A percentile compares a stretch with the other conserved stretches of the same genome.
Conservation (phyloP, 2,888 invertebrate species). For the Operophtera brumata region DNA sequence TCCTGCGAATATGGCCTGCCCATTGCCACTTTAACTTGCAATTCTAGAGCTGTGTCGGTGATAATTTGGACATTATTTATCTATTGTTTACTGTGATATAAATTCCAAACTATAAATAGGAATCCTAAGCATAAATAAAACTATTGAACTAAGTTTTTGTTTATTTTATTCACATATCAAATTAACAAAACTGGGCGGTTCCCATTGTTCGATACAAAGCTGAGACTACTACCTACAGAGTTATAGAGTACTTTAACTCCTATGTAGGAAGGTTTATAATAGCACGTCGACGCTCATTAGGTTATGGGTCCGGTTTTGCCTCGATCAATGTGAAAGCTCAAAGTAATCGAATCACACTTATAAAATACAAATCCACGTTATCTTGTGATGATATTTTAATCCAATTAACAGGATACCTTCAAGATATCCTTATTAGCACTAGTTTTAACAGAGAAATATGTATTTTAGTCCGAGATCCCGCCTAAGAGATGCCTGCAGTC, state of each 20-base stretch:
- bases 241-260: background rate
- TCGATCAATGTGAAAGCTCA: constrained; percentile 5
- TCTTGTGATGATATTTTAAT: constrained; percentile 6
- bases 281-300: background rate
- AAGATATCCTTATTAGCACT: too few species aligned
- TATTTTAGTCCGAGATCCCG: too few species aligned
- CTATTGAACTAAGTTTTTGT: constrained; percentile 6
- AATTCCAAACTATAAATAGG: constrained; percentile 14
- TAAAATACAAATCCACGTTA: constrained; percentile 7
- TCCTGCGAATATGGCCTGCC: too few species aligned
- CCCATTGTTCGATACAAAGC: constrained; percentile 3
- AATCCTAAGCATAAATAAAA: constrained; percentile 20
- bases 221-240: too few species aligned
- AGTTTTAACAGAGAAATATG: too few species aligned
- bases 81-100: constrained; percentile 23
- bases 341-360: constrained; percentile 8
- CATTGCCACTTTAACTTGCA: too few species aligned
- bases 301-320: background rate
- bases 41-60: too few species aligned
- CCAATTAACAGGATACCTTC: too few species aligned
- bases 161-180: constrained; percentile 12
- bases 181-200: background rate
- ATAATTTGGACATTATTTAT: background rate
- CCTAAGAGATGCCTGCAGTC: too few species aligned
- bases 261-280: background rate